Evolutionary conservation across 2,113 vertebrate species (phyloP).

Genomic region (Camelus bactrianus): DNA sequence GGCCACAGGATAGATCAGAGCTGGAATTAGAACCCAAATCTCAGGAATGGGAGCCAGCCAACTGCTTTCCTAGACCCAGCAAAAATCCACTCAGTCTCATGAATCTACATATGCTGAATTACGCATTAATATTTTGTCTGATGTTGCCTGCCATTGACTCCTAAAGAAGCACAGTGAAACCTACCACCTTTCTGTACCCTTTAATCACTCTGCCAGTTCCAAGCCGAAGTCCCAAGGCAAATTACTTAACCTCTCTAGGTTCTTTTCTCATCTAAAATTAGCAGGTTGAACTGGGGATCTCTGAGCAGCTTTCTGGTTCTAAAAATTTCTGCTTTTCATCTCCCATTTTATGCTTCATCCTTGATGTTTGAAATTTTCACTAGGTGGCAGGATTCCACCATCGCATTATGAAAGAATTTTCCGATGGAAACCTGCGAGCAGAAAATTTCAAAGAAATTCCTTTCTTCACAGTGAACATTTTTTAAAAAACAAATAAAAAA

Average conservation of each 20-base stretch:
- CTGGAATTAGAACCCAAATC: constrained; percentile 59
- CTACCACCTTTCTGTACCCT: background rate
- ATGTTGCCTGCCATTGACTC: background rate
- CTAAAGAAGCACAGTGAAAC: background rate
- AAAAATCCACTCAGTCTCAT: background rate
- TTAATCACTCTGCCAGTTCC: background rate
- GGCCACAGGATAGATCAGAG: constrained; percentile 35
- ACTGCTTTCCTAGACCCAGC: constrained; percentile 7
- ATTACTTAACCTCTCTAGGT: background rate
- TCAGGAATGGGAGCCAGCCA: background rate
- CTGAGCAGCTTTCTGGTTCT: constrained; percentile 7
- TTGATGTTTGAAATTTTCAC: constrained; percentile 47
- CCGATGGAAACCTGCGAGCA: background rate
- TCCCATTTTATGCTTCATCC: background rate
- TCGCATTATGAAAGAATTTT: background rate
- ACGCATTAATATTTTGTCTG: background rate
- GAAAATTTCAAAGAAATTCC: constrained; percentile 46
- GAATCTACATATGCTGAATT: background rate
- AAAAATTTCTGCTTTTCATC: background rate
- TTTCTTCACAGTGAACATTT: constrained; percentile 8
- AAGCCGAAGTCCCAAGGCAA: background rate
- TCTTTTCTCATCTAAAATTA: background rate
- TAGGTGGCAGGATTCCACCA: constrained; percentile 79
- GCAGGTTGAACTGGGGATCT: background rate
- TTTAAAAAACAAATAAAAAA: background rate